Evolutionary conservation across 2,113 vertebrate genomes (phyloP).

Genomic region (Lamprologus lemairii): DNA sequence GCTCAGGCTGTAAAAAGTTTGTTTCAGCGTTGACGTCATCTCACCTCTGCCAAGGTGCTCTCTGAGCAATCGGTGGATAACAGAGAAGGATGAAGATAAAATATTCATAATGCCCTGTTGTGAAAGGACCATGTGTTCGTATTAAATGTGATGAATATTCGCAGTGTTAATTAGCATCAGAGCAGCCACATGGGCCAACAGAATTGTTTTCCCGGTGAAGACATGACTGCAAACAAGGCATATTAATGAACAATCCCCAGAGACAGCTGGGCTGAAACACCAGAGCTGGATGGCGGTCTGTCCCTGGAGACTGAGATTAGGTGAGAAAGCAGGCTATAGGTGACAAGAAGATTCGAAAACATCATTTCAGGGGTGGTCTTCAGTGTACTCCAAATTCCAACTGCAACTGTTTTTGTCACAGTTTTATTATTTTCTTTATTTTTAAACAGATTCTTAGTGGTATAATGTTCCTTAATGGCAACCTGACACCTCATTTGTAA

Average conservation of each 20-base stretch:
- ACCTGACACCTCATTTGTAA: constrained; percentile 9
- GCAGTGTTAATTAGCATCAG: constrained; percentile 53
- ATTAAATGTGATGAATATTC: constrained; percentile 63
- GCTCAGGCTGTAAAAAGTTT: constrained; percentile 1
- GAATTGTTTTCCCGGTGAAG: constrained; percentile 47
- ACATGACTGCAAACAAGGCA: constrained; percentile 46
- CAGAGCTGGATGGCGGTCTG: not conserved
- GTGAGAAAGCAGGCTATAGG: not conserved
- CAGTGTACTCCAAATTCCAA: not conserved
- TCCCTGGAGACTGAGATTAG: not conserved
- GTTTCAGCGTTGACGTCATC: constrained; percentile 2
- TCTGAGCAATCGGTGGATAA: not conserved
- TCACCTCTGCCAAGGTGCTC: constrained; percentile 53
- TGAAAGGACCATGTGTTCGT: constrained; percentile 54
- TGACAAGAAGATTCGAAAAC: not conserved
- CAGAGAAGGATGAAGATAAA: constrained; percentile 18
- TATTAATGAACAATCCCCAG: constrained; percentile 38
- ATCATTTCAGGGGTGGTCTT: not conserved
- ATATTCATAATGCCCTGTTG: constrained; percentile 41
- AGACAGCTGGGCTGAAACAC: not conserved
- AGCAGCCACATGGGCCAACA: constrained; percentile 49
- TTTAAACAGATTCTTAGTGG: not conserved
- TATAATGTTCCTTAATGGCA: not conserved
- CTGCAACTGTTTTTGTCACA: not conserved
- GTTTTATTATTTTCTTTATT: not conserved